These are phyloP conservation scores for Anableps anableps DNA, from an alignment of 2,797 vertebrate species.

Conservation along the genomic window DNA sequence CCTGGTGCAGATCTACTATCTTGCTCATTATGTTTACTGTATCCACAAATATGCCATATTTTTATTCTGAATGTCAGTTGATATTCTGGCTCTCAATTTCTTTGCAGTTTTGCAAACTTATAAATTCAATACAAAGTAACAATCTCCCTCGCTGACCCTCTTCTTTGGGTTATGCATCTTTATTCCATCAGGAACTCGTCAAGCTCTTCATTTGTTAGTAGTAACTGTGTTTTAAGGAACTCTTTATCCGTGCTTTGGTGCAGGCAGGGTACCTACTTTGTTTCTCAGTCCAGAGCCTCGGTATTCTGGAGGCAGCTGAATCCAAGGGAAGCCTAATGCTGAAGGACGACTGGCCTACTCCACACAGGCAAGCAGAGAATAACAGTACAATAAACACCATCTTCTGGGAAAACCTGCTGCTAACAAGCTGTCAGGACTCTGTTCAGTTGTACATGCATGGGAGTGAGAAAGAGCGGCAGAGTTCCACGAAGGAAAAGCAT, in stretches of 20 bases:
- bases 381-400: conserved; percentile 19
- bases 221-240: conserved; percentile 26
- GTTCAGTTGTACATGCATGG: not conserved
- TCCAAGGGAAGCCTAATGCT: conserved; percentile 82
- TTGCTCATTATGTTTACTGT: too few species aligned
- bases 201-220: conserved; percentile 23
- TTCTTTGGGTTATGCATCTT: not conserved
- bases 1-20: too few species aligned
- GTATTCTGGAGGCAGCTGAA: conserved; percentile 87
- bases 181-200: conserved; percentile 19
- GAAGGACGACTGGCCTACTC: conserved; percentile 77
- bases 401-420: conserved; percentile 8
- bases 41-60: too few species aligned
- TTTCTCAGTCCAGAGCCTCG: conserved; percentile 83
- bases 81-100: too few species aligned
- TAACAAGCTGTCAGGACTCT: not conserved
- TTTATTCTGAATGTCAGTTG: too few species aligned
- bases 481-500: not conserved
- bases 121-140: too few species aligned
- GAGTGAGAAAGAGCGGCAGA: not conserved
- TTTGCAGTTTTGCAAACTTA: too few species aligned
- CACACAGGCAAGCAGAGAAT: conserved; percentile 64
- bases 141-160: not conserved
- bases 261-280: conserved; percentile 82
- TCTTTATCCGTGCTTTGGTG: conserved; percentile 67